phyloP scores from a whole-genome alignment of 37 sponge, comb jelly and placozoan species.

The Hormiphora californensis region DNA sequence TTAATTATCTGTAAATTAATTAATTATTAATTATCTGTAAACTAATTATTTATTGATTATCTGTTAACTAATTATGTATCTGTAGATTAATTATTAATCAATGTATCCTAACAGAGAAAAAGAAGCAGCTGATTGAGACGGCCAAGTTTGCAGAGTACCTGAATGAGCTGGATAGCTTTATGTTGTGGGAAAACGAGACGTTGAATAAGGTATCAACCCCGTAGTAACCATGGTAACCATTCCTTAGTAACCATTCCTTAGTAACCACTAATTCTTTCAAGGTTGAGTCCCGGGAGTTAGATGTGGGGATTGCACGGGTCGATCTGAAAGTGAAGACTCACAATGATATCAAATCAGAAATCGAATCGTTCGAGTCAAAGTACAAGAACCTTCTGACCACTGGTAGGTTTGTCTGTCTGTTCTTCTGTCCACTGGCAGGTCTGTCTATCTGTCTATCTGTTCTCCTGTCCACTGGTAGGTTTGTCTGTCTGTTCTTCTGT shows the following conservation, averaged over 20 bases:
- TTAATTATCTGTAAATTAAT: not conserved
- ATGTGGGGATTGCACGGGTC: not conserved
- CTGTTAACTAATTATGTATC: not conserved
- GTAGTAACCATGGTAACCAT: no score
- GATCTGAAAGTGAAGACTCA: not conserved
- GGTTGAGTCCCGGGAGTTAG: not conserved
- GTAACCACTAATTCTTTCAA: no score
- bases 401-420: no score
- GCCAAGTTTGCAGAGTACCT: not conserved
- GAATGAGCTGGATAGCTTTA: not conserved
- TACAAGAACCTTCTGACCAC: no score
- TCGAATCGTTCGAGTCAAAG: no score
- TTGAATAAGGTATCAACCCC: not conserved
- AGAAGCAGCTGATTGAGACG: not conserved
- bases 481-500: no score
- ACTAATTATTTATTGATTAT: not conserved
- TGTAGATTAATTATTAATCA: not conserved
- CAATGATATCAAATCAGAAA: not conserved
- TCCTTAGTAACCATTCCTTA: no score
- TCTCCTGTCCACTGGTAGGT: no score
- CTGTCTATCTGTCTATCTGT: no score
- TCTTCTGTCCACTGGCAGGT: no score
- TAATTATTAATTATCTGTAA: not conserved
- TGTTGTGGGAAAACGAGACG: not conserved
- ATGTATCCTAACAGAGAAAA: not conserved